Conservation (phyloP, 1,140 invertebrate genomes). For the Lasioglossum baleicum region DNA sequence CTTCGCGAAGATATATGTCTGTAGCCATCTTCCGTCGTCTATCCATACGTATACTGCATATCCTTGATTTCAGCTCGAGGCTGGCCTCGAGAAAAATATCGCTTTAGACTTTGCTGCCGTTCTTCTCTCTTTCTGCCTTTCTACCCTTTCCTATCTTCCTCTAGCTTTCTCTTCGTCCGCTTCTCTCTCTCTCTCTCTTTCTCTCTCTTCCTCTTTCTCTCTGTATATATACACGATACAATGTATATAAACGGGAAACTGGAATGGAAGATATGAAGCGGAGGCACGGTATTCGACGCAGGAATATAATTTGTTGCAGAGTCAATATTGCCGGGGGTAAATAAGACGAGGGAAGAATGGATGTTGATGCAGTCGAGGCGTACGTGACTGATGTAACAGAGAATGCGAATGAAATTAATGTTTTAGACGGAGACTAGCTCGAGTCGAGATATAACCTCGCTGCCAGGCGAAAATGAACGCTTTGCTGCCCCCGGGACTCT, state of each 20-base stretch:
- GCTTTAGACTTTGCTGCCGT: constrained; percentile 22
- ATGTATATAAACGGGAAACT: constrained; percentile 26
- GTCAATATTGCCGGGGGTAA: constrained; percentile 15
- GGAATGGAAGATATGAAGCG: constrained; percentile 18
- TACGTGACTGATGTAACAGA: constrained; percentile 1
- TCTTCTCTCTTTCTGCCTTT: background rate
- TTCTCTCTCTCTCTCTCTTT: constrained; percentile 2
- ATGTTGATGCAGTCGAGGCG: background rate
- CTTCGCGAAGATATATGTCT: constrained; percentile 4
- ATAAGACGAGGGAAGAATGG: constrained; percentile 17
- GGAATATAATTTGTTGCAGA: constrained; percentile 14
- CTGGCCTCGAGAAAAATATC: constrained; percentile 34
- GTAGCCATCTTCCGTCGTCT: background rate
- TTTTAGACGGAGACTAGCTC: background rate
- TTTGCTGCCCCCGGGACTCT: too few species aligned
- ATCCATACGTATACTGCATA: constrained; percentile 26
- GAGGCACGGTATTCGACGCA: background rate
- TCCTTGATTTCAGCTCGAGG: constrained; percentile 41
- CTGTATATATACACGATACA: background rate
- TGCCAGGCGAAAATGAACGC: too few species aligned
- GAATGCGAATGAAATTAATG: background rate
- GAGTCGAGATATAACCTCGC: background rate
- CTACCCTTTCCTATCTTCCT: too few species aligned
- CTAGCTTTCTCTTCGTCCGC: too few species aligned
- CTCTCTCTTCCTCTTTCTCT: background rate